Percentiles rank a stretch among this genome's conserved stretches.
phyloP scores from a whole-genome alignment of 2,797 vertebrate genomes.

The Neolamprologus multifasciatus region DNA sequence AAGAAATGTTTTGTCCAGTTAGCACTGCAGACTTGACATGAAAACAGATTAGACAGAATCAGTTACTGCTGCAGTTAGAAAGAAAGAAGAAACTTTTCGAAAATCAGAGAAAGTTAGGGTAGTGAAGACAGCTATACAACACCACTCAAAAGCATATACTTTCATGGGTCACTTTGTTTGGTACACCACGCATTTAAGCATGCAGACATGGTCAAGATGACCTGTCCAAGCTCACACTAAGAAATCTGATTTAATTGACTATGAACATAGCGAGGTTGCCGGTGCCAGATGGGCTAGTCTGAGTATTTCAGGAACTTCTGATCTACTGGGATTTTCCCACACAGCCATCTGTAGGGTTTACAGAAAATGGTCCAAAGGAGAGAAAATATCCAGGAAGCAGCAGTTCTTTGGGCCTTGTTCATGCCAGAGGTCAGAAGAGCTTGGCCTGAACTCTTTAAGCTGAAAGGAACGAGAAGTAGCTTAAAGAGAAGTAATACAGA shows the following conservation, averaged over 20 bases:
- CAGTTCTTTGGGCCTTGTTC: neutral
- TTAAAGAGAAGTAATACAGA: neutral
- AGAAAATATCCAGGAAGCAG: neutral
- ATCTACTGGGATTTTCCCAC: neutral
- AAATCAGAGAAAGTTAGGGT: neutral
- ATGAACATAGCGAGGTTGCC: neutral
- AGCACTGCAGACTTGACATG: neutral
- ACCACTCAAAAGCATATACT: neutral
- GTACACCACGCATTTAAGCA: neutral
- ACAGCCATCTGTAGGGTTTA: neutral
- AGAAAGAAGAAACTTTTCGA: neutral
- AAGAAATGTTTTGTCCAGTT: neutral
- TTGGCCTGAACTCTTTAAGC: neutral
- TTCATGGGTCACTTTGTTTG: neutral
- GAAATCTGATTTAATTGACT: neutral
- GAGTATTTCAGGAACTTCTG: neutral
- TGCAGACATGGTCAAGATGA: neutral
- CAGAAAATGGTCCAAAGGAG: neutral
- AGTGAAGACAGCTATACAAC: neutral
- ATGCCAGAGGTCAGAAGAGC: neutral
- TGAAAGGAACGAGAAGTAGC: neutral
- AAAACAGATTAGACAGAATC: neutral
- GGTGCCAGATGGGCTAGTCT: neutral
- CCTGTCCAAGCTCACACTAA: neutral
- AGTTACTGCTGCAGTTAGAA: neutral